Evolutionary conservation across 2,888 invertebrate species (phyloP).

Genomic region (Cheilosia vernalis): DNA sequence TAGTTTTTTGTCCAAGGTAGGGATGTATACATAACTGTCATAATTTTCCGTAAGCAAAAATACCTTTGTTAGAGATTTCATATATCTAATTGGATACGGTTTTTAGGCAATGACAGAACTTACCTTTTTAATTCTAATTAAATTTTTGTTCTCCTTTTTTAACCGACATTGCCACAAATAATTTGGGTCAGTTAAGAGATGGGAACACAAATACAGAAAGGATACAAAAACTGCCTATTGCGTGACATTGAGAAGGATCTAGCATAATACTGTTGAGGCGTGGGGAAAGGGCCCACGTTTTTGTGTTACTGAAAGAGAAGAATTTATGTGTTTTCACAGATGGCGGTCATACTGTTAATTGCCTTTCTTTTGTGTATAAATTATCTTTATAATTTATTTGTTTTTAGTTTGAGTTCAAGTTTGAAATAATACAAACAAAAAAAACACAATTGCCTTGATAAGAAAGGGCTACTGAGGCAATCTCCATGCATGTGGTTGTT

Average conservation of each 20-base stretch:
- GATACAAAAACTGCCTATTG: constrained; percentile 31
- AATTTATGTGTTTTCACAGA: constrained; percentile 49
- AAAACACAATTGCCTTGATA: neutral
- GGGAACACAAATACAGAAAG: constrained; percentile 11
- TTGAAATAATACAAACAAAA: constrained; percentile 17
- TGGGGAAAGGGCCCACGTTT: neutral
- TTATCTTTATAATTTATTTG: constrained; percentile 6
- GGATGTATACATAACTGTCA: constrained; percentile 7
- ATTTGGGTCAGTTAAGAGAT: constrained; percentile 33
- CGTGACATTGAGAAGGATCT: constrained; percentile 59
- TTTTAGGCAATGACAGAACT: constrained; percentile 11
- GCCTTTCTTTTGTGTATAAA: constrained; percentile 52
- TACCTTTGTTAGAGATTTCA: constrained; percentile 46
- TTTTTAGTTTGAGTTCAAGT: constrained; percentile 1
- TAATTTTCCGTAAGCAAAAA: constrained; percentile 44
- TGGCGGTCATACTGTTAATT: constrained; percentile 49
- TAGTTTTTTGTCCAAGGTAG: constrained; percentile 18
- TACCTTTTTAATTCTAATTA: constrained; percentile 62
- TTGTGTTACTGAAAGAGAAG: constrained; percentile 6
- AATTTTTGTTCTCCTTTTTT: constrained; percentile 25
- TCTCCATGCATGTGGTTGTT: neutral
- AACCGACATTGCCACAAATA: constrained; percentile 30
- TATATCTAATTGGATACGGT: constrained; percentile 53
- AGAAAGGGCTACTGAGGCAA: neutral
- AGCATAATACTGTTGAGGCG: constrained; percentile 21